Base-by-base conservation (phyloP, 2,113 vertebrate species). In the Eulacestoma nigropectus region DNA sequence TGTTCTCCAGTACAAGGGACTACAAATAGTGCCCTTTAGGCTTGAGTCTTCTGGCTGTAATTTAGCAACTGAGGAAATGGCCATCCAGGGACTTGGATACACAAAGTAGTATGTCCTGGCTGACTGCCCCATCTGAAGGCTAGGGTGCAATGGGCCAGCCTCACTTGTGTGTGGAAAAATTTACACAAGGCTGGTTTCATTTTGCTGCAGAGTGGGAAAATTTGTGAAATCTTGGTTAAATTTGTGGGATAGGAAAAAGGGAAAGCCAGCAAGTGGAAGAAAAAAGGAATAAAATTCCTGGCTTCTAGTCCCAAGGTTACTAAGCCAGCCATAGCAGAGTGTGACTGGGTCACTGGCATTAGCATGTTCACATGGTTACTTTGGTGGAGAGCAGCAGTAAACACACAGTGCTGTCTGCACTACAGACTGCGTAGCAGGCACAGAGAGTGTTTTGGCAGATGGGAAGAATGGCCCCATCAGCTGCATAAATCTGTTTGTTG, bases 141-240 rank as follows among this genome's bases (percentile, higher is more conserved):
- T 75, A 47, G 76, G 50, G 26, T 74, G 33, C 63, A 88, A 46
- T 10, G 55, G 85, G 52, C 75, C 68, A 94, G 75, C 42, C 59
- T 87, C 2, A 9, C 49, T 62, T 90, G 25, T 1, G 1, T 92
- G 52, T 72, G 95, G 96, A 97, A 97, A 95, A 87, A 75, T 53
- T 93, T 88, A 93, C 76, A 81, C 33, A 56, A 64, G 23, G 9
- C 25, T 93, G 33, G 52, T 95, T 93, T 96, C 94, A 91, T 96
- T 95, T 90, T 67, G 39, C 89, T 93, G 69, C 73, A 78, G 68
- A 92, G 33, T 70, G 84, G 95, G 95, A 97, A 96, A 95, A 74
- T 84, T 75, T 93, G 68, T 95, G 93, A 95, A 93, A 95, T 80
- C 91, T 91, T 49, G n/a, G 59, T 93, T 82, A 83, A 62, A 50